Evolutionary conservation across 2,797 vertebrate genomes (phyloP).

Genomic region (Valencia hispanica): DNA sequence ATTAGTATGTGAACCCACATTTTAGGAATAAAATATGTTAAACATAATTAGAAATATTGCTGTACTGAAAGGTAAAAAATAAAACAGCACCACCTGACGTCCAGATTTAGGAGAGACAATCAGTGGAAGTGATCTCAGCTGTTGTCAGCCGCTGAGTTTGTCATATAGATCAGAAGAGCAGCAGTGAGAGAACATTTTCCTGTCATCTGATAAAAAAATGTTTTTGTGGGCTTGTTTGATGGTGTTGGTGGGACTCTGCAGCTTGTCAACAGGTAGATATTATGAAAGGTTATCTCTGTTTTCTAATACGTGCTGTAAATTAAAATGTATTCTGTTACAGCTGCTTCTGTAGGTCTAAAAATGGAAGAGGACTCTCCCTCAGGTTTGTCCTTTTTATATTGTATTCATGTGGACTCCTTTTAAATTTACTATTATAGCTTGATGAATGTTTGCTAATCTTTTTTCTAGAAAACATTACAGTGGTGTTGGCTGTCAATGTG

Average conservation of each 20-base stretch:
- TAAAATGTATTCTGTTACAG: background rate
- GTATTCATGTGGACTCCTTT: background rate
- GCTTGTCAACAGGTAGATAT: slow-evolving; percentile 40
- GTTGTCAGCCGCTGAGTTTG: background rate
- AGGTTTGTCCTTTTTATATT: slow-evolving; percentile 22
- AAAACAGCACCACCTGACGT: background rate
- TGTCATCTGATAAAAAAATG: no score
- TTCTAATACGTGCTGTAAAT: background rate
- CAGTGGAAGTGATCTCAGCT: slow-evolving; percentile 38
- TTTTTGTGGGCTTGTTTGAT: background rate
- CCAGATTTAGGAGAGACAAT: slow-evolving; percentile 5
- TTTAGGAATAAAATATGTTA: no score
- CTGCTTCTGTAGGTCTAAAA: background rate
- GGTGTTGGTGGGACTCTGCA: slow-evolving; percentile 31
- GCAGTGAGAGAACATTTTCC: fast-evolving
- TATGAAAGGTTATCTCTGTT: background rate
- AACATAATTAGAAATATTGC: no score
- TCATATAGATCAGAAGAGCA: background rate
- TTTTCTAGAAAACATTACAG: background rate
- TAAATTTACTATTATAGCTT: background rate
- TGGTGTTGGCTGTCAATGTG: background rate
- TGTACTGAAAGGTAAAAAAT: background rate
- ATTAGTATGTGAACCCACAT: no score
- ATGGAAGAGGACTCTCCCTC: background rate
- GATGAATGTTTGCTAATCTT: background rate